Evolutionary conservation across 2,888 invertebrate species (phyloP).

Genomic region (Drosophila fungiperda): DNA sequence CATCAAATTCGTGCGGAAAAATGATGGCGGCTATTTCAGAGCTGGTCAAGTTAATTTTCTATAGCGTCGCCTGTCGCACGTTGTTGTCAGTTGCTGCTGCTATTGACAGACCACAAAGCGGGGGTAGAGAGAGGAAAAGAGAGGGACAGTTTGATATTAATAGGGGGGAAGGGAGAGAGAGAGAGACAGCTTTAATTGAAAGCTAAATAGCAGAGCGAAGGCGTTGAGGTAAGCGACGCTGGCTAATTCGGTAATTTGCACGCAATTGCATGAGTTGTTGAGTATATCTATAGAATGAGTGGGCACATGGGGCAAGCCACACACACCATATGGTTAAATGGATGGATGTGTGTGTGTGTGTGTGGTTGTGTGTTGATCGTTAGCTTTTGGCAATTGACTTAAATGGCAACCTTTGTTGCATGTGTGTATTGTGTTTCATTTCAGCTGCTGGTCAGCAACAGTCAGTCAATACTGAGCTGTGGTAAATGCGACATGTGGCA

Average conservation of each 20-base stretch:
- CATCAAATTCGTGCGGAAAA: constrained; percentile 65
- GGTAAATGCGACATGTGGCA: constrained; percentile 53
- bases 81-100: constrained; percentile 74
- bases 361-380: constrained; percentile 54
- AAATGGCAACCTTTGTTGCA: constrained; percentile 75
- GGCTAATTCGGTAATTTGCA: constrained; percentile 79
- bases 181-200: constrained; percentile 68
- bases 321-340: constrained; percentile 33
- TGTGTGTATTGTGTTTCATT: constrained; percentile 52
- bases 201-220: constrained; percentile 69
- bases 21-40: constrained; percentile 44
- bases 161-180: not conserved
- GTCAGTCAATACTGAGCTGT: not conserved
- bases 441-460: constrained; percentile 25
- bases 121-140: not conserved
- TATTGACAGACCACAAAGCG: constrained; percentile 49
- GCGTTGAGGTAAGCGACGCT: constrained; percentile 72
- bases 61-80: constrained; percentile 68
- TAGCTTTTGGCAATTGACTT: constrained; percentile 76
- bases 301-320: constrained; percentile 45
- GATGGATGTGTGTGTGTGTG: not conserved
- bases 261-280: constrained; percentile 81
- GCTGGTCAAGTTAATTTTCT: constrained; percentile 77
- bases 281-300: constrained; percentile 75
- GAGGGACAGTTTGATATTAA: not conserved